Percentiles rank a stretch among this genome's conserved stretches.
Evolutionary conservation across 2,113 vertebrate genomes (phyloP).

Genomic region (Nansenia antarctica): DNA sequence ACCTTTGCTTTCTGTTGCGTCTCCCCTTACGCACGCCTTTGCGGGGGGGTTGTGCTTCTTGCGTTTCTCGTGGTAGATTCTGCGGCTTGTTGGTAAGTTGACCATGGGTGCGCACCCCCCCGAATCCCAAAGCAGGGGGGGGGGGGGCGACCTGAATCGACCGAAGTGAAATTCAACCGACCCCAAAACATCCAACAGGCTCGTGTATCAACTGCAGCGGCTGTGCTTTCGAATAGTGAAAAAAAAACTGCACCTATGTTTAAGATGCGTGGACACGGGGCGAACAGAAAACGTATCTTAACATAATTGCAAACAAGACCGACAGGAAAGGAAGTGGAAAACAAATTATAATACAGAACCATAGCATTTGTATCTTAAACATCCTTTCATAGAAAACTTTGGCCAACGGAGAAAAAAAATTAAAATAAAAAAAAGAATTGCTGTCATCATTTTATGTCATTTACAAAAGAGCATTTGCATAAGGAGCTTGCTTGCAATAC

Average conservation of each 20-base stretch:
- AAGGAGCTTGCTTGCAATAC: constrained; percentile 35
- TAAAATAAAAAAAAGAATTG: constrained; percentile 9
- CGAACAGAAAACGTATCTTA: background rate
- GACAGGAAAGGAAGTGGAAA: constrained; percentile 24
- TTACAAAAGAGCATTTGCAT: constrained; percentile 25
- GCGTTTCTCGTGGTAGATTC: no score
- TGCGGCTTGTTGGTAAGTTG: no score
- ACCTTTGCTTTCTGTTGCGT: no score
- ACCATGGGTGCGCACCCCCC: no score
- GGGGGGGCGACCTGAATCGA: no score
- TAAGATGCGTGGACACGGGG: constrained; percentile 1
- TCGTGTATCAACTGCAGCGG: background rate
- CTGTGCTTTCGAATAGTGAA: constrained; percentile 45
- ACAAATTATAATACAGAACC: constrained; percentile 29
- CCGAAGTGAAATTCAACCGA: no score
- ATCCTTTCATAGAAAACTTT: constrained; percentile 10
- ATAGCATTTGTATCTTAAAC: constrained; percentile 23
- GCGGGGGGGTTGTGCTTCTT: no score
- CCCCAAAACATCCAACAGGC: no score
- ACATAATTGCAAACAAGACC: no score
- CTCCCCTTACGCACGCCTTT: no score
- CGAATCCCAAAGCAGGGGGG: no score
- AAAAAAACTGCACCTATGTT: constrained; percentile 8
- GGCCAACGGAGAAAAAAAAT: no score
- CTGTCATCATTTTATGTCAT: constrained; percentile 23